phyloP scores from a whole-genome alignment of 2,888 invertebrate genomes.

The Clivina fossor region DNA sequence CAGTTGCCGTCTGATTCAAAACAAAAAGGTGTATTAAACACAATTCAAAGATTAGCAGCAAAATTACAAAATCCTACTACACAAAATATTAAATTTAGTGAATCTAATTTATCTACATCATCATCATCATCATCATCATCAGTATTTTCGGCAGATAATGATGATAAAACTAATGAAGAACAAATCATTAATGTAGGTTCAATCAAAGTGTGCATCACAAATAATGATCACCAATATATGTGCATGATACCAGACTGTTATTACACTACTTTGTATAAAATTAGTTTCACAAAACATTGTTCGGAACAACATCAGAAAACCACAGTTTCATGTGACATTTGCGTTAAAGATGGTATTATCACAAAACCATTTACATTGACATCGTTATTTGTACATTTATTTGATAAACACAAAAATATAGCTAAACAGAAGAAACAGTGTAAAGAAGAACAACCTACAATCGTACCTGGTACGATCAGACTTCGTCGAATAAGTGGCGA shows the following conservation, averaged over 20 bases:
- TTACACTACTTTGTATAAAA: constrained; percentile 44
- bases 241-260: constrained; percentile 47
- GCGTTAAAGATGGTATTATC: not conserved
- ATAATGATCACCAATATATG: constrained; percentile 40
- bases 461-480: no score
- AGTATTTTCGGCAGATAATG: not conserved
- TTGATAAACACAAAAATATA: constrained; percentile 25
- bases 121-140: not conserved
- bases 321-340: constrained; percentile 4
- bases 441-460: not conserved
- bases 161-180: constrained; percentile 17
- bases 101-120: not conserved
- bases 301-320: constrained; percentile 43
- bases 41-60: constrained; percentile 50
- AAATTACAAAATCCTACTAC: constrained; percentile 42
- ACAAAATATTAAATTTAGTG: not conserved
- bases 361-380: constrained; percentile 13
- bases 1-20: constrained; percentile 34
- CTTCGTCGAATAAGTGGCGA: constrained; percentile 55
- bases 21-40: constrained; percentile 45
- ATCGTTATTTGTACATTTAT: constrained; percentile 20
- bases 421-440: constrained; percentile 1
- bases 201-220: constrained; percentile 30
- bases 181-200: constrained; percentile 37
- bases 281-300: constrained; percentile 48